These are phyloP conservation scores for Trichogramma dendrolimi DNA, from an alignment of 2,888 invertebrate species.

Conservation along the genomic window DNA sequence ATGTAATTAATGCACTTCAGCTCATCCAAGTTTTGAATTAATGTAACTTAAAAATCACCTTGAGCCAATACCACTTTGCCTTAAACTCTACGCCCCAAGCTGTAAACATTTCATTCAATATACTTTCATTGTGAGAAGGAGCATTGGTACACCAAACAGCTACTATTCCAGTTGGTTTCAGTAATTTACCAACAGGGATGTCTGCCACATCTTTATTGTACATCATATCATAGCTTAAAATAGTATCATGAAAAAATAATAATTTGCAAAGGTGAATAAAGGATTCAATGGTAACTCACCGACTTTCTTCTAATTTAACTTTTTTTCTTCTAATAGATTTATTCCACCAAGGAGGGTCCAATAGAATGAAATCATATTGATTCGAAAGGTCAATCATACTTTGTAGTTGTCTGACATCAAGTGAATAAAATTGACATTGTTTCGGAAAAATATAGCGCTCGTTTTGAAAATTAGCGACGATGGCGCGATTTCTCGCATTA, in stretches of 20 bases:
- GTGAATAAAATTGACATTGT: conserved; percentile 64
- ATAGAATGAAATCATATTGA: conserved; percentile 74
- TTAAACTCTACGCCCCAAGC: conserved; percentile 70
- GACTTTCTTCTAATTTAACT: conserved; percentile 59
- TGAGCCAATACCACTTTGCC: conserved; percentile 85
- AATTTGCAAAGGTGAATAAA: neutral
- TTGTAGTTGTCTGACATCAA: conserved; percentile 61
- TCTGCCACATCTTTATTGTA: conserved; percentile 68
- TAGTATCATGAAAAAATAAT: conserved; percentile 13
- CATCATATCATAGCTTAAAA: conserved; percentile 72
- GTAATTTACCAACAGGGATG: conserved; percentile 66
- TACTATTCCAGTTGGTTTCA: conserved; percentile 64
- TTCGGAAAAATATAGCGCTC: conserved; percentile 64
- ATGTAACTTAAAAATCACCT: conserved; percentile 54
- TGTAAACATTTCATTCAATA: conserved; percentile 71
- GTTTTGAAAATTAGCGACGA: conserved; percentile 54
- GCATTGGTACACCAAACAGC: conserved; percentile 93
- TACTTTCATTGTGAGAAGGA: conserved; percentile 62
- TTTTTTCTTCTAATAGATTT: conserved; percentile 84
- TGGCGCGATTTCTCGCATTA: conserved; percentile 56
- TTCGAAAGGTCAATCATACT: conserved; percentile 54
- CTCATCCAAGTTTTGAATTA: neutral
- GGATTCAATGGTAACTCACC: conserved; percentile 51
- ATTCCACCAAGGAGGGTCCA: conserved; percentile 97
- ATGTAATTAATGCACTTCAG: neutral